A percentile compares a stretch with the other conserved stretches of the same genome.
Evolutionary conservation across 2,888 invertebrate genomes (phyloP).

Genomic region (Megastigmus dorsalis): DNA sequence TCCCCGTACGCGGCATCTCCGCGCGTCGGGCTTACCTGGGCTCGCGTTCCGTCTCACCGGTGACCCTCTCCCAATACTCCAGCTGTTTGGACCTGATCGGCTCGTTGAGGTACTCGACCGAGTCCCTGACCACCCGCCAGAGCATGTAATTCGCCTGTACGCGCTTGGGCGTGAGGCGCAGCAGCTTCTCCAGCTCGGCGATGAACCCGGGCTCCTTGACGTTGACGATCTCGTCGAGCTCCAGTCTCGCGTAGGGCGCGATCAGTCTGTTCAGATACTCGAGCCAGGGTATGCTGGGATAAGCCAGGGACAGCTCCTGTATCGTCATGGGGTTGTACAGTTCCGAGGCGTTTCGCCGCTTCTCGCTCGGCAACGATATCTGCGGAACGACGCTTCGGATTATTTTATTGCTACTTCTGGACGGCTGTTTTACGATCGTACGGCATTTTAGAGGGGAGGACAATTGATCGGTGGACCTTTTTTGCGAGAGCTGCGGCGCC

Average conservation of each 20-base stretch:
- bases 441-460: too few relatives aligned
- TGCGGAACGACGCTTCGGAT: too few relatives aligned
- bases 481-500: too few relatives aligned
- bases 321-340: conserved; percentile 92
- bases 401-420: too few relatives aligned
- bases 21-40: conserved; percentile 64
- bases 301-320: conserved; percentile 82
- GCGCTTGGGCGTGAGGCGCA: conserved; percentile 63
- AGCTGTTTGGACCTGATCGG: conserved; percentile 69
- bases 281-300: conserved; percentile 85
- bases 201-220: conserved; percentile 82
- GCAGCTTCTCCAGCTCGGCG: conserved; percentile 34
- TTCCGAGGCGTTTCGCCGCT: conserved; percentile 89
- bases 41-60: conserved; percentile 70
- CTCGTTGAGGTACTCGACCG: conserved; percentile 69
- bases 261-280: conserved; percentile 88
- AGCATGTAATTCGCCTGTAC: conserved; percentile 76
- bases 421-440: too few relatives aligned
- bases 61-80: conserved; percentile 69
- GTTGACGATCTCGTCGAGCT: conserved; percentile 83
- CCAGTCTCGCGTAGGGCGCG: conserved; percentile 78
- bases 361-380: conserved; percentile 81
- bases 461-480: too few relatives aligned
- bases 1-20: neutral
- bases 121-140: conserved; percentile 74